Evolutionary conservation across 2,888 invertebrate species (phyloP).

Genomic region (Ferrisia virgata): DNA sequence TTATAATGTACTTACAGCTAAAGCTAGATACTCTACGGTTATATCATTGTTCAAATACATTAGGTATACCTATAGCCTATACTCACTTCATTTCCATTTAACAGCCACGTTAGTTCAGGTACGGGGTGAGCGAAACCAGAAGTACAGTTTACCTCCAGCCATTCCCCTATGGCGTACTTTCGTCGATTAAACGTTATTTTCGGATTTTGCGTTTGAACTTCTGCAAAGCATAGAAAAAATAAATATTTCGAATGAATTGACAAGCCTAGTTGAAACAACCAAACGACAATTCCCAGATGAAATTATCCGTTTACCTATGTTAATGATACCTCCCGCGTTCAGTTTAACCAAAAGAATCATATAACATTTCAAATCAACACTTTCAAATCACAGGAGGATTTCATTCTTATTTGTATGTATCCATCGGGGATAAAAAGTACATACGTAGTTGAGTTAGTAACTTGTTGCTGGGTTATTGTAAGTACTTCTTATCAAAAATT

Average conservation of each 20-base stretch:
- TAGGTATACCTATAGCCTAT: not conserved
- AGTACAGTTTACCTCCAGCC: conserved; percentile 70
- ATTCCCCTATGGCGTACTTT: conserved; percentile 65
- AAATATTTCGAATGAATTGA: not conserved
- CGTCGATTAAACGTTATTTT: conserved; percentile 68
- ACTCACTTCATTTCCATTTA: conserved; percentile 58
- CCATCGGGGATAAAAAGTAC: not conserved
- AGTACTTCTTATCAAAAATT: not conserved
- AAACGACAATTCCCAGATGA: not conserved
- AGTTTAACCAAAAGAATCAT: not conserved
- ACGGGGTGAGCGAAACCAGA: conserved; percentile 70
- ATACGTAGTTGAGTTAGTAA: not conserved
- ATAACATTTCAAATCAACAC: not conserved
- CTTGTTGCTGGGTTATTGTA: not conserved
- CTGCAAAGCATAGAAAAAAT: conserved; percentile 52
- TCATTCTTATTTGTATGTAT: not conserved
- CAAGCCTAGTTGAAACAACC: not conserved
- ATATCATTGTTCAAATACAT: not conserved
- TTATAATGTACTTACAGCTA: not conserved
- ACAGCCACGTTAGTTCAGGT: conserved; percentile 74
- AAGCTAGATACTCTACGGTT: no score
- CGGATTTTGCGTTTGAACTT: conserved; percentile 68
- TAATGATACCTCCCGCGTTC: conserved; percentile 2
- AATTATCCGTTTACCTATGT: not conserved
- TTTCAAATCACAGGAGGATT: not conserved